These are phyloP conservation scores for Rhadina sibilatrix DNA, from an alignment of 2,113 vertebrate genomes.

Conservation along the genomic window DNA sequence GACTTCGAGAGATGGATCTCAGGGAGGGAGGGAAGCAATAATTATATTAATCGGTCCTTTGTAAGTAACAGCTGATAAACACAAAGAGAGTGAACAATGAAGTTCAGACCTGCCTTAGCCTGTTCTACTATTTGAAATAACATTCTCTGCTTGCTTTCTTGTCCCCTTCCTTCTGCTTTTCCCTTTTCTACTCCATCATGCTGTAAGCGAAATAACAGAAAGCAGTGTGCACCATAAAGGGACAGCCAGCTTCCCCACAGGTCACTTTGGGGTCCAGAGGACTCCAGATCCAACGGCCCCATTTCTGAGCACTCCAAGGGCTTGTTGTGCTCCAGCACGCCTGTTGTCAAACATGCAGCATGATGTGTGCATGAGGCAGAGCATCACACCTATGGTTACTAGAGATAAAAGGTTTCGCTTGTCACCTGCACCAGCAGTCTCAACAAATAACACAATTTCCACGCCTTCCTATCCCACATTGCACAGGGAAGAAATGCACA, in stretches of 20 bases:
- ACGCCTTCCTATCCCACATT: neutral
- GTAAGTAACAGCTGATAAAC: neutral
- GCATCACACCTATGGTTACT: neutral
- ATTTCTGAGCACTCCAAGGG: neutral
- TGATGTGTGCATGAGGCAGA: rapidly evolving
- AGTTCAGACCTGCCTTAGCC: neutral
- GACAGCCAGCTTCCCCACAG: neutral
- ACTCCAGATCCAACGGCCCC: rapidly evolving
- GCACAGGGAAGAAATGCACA: neutral
- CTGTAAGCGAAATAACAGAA: neutral
- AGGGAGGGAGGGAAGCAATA: rapidly evolving
- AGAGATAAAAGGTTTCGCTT: neutral
- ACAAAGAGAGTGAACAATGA: neutral
- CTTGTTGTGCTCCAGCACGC: neutral
- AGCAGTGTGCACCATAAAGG: neutral
- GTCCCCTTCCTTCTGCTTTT: neutral
- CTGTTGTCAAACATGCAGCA: rapidly evolving
- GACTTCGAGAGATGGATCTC: neutral
- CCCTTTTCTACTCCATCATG: neutral
- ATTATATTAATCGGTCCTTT: neutral
- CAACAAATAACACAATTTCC: neutral
- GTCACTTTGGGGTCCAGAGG: rapidly evolving
- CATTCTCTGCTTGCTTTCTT: neutral
- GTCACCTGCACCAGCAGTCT: neutral
- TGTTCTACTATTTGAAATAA: neutral